These are phyloP conservation scores for Tipula unca DNA, from an alignment of 2,888 invertebrate genomes.

Conservation along the genomic window DNA sequence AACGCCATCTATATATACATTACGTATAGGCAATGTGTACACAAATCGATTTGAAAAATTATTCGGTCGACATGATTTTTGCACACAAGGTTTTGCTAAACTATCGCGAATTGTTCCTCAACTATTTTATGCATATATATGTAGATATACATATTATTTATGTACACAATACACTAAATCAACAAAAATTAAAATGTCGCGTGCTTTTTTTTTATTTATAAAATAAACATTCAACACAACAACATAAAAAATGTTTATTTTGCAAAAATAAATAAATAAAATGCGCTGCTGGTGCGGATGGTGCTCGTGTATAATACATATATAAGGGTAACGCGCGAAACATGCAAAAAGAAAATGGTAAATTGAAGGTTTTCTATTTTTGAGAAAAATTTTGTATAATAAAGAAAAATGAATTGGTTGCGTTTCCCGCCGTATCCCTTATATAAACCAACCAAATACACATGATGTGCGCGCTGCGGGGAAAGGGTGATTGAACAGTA, in stretches of 20 bases:
- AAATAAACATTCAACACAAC: background rate
- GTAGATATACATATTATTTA: background rate
- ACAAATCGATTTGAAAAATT: background rate
- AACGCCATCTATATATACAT: background rate
- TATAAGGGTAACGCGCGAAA: background rate
- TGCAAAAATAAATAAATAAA: slow-evolving; percentile 8
- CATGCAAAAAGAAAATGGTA: background rate
- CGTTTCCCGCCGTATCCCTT: background rate
- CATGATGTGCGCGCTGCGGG: background rate
- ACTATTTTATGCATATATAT: background rate
- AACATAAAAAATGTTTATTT: slow-evolving; percentile 1
- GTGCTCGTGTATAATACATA: background rate
- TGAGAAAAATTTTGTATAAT: background rate
- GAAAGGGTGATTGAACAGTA: background rate
- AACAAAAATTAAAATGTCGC: background rate
- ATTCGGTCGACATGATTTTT: background rate
- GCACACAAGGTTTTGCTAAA: background rate
- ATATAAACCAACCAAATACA: background rate
- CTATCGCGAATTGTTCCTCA: background rate
- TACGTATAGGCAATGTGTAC: background rate
- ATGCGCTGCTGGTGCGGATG: background rate
- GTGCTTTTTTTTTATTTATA: background rate
- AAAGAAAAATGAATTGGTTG: background rate
- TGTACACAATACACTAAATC: background rate
- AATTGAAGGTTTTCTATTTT: background rate